A percentile compares a stretch with the other conserved stretches of the same genome.
phyloP scores from a whole-genome alignment of 2,797 vertebrate genomes.

The Tokudaia muenninki region DNA sequence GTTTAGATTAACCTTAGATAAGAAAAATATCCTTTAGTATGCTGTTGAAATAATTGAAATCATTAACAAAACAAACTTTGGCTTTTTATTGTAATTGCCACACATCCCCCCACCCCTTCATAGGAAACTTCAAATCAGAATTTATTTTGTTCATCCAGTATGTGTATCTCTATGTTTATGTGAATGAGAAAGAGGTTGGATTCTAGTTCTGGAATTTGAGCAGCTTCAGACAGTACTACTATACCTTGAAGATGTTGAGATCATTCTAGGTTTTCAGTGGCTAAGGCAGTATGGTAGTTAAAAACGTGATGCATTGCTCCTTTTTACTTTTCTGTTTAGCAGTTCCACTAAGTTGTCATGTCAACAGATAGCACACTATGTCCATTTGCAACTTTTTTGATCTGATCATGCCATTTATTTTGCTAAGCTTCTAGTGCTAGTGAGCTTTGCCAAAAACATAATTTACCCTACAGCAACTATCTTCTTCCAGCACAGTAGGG shows the following conservation, averaged over 20 bases:
- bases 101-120: not conserved
- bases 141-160: not conserved
- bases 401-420: slow-evolving; percentile 41
- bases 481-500: slow-evolving; percentile 17
- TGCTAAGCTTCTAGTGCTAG: slow-evolving; percentile 18
- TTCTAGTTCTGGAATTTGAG: not conserved
- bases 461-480: not conserved
- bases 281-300: not conserved
- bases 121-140: slow-evolving; percentile 29
- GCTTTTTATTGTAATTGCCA: not conserved
- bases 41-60: not conserved
- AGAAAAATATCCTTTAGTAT: not conserved
- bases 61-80: not conserved
- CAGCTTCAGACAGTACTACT: not conserved
- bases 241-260: not conserved
- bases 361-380: slow-evolving; percentile 10
- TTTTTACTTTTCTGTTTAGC: not conserved
- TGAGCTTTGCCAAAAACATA: slow-evolving; percentile 34
- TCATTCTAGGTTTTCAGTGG: not conserved
- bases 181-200: not conserved
- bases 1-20: not conserved
- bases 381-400: slow-evolving; percentile 50
- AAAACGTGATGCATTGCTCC: not conserved
- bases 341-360: not conserved
- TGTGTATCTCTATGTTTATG: not conserved